Evolutionary conservation across 1,140 invertebrate species (phyloP).

Genomic region (Goniozus legneri): DNA sequence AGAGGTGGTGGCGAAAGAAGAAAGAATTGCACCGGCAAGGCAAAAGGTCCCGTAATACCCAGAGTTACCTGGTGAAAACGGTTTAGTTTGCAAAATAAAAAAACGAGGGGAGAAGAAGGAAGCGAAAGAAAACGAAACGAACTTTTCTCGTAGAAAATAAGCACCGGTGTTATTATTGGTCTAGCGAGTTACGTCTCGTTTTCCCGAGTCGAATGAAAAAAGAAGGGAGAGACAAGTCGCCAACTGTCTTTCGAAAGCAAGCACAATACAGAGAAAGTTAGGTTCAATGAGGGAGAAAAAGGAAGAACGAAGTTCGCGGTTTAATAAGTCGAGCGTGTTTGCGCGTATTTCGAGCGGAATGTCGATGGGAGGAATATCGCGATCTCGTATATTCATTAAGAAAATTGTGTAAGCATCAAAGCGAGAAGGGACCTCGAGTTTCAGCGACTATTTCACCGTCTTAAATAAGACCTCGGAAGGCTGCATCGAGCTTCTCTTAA

Average conservation of each 20-base stretch:
- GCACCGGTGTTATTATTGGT: conserved; percentile 15
- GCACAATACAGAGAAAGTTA: conserved; percentile 13
- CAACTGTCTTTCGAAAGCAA: too few species aligned
- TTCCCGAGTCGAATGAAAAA: too few species aligned
- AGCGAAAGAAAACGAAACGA: not conserved
- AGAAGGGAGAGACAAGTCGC: too few species aligned
- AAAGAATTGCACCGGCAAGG: not conserved
- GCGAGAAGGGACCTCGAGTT: too few species aligned
- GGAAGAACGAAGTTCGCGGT: too few species aligned
- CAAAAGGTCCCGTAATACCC: not conserved
- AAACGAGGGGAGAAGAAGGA: not conserved
- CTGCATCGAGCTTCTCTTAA: conserved; percentile 19
- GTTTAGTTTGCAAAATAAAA: not conserved
- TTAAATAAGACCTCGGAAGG: too few species aligned
- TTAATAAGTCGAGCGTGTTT: conserved; percentile 37
- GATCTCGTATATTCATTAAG: too few species aligned
- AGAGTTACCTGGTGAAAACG: not conserved
- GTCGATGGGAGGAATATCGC: too few species aligned
- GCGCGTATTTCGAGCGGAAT: too few species aligned
- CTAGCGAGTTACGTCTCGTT: conserved; percentile 17
- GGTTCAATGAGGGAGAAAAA: conserved; percentile 32
- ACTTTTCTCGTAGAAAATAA: not conserved
- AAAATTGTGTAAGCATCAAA: too few species aligned
- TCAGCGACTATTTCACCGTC: too few species aligned
- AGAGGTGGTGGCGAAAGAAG: too few species aligned